A percentile compares a stretch with the other conserved stretches of the same genome.
Conservation (phyloP, 2,113 vertebrate genomes). For the Balaenoptera acutorostrata region DNA sequence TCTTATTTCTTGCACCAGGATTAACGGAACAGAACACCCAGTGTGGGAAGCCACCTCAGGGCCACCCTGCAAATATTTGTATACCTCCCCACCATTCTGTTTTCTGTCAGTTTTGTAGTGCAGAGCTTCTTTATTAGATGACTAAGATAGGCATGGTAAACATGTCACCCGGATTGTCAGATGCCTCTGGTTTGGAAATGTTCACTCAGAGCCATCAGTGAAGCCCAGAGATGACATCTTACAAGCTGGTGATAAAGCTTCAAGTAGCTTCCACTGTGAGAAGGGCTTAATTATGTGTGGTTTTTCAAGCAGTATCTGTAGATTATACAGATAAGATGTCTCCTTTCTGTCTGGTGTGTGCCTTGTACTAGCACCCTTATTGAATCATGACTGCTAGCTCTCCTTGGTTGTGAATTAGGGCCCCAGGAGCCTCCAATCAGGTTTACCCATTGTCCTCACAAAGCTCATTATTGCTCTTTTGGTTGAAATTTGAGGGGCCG, state of each 20-base stretch:
- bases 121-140: neutral
- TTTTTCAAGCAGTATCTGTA: conserved; percentile 74
- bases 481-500: conserved; percentile 42
- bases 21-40: neutral
- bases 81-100: fast-evolving
- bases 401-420: neutral
- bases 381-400: conserved; percentile 30
- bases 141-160: neutral
- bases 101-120: neutral
- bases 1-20: neutral
- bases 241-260: conserved; percentile 48
- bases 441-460: neutral
- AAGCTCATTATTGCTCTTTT: neutral
- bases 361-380: neutral
- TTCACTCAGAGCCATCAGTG: neutral
- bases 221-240: conserved; percentile 21
- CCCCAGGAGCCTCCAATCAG: neutral
- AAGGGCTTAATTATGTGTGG: conserved; percentile 76
- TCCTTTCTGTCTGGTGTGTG: conserved; percentile 75
- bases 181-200: neutral
- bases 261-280: conserved; percentile 50
- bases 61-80: neutral
- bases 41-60: neutral
- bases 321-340: conserved; percentile 78
- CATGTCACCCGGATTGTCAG: neutral